Base-by-base conservation (phyloP, 2,113 vertebrate genomes). In the Scomber scombrus region DNA sequence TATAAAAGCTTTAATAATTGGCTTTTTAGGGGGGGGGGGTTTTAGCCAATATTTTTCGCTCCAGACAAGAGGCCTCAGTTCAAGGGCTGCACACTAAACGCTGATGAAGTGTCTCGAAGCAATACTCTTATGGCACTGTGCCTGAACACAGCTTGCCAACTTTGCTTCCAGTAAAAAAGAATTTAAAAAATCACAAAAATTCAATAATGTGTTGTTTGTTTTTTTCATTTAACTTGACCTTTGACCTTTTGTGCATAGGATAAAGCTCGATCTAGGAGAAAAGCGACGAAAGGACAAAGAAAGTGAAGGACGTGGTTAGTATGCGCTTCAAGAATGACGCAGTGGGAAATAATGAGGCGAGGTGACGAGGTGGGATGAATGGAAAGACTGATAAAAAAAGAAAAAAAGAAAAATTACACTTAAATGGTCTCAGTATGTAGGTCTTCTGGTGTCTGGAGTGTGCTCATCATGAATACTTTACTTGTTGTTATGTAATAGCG, bases 381-480 rank as follows among this genome's bases (percentile, higher is more conserved):
- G 1, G 5, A 51, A 9, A 5, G 49, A 65, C 43, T 56, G 19
- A 34, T 29, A 19, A 43, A 40, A 23, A n/a, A 8, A 0, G 19
- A 13, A 16, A 34, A 2, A 47, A n/a, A 19, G 14, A 19, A 51
- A 57, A 18, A 6, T 55, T 31, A 55, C 12, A 71, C 15, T 11
- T 9, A 19, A 40, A 40, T 40, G 5, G 50, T 68, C 14, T 69
- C 23, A 18, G 49, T 47, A 79, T 81, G 46, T 71, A 63, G 66
- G 47, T 43, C 66, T 73, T 58, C 66, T 73, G 63, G 67, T 76
- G 65, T 75, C 64, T 64, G 7, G 58, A 65, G 75, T 67, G 19
- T 63, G 14, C 43, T 57, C 50, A 57, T 78, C 49, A 84, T 84
- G 40, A 79, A 84, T 84, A 82, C 29, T 86, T 82, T 55, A 86